phyloP scores from a whole-genome alignment of 2,113 vertebrate genomes.

The Xenotilapia leptura region DNA sequence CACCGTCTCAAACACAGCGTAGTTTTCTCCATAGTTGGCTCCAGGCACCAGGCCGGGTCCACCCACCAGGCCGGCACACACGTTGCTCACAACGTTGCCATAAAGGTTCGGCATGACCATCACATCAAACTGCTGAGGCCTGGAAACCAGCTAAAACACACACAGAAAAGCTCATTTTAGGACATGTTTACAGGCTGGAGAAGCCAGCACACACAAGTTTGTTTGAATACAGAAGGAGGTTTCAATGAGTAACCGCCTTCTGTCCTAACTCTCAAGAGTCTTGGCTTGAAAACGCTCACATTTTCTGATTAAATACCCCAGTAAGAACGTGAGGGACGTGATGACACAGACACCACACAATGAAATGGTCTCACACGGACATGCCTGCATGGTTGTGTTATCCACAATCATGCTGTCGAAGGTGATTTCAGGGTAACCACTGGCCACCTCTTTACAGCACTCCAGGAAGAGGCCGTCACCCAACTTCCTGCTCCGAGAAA shows the following conservation, averaged over 20 bases:
- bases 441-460: slow-evolving; percentile 86
- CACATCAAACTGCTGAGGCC: slow-evolving; percentile 88
- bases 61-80: slow-evolving; percentile 88
- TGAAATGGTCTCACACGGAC: neutral
- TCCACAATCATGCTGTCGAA: slow-evolving; percentile 91
- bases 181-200: slow-evolving; percentile 71
- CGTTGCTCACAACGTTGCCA: slow-evolving; percentile 89
- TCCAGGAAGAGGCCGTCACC: slow-evolving; percentile 86
- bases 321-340: neutral
- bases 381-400: slow-evolving; percentile 91
- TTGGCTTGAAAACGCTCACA: neutral
- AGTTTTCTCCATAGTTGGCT: slow-evolving; percentile 80
- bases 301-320: neutral
- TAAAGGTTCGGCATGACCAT: slow-evolving; percentile 96
- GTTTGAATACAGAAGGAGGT: neutral
- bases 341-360: neutral
- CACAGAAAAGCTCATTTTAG: slow-evolving; percentile 64
- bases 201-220: slow-evolving; percentile 1
- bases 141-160: slow-evolving; percentile 79
- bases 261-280: neutral
- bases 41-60: slow-evolving; percentile 76
- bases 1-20: slow-evolving; percentile 89
- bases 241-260: neutral
- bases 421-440: slow-evolving; percentile 81
- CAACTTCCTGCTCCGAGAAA: slow-evolving; percentile 76